Conservation (phyloP, 2,888 invertebrate genomes). For the Phymatocera aterrima region DNA sequence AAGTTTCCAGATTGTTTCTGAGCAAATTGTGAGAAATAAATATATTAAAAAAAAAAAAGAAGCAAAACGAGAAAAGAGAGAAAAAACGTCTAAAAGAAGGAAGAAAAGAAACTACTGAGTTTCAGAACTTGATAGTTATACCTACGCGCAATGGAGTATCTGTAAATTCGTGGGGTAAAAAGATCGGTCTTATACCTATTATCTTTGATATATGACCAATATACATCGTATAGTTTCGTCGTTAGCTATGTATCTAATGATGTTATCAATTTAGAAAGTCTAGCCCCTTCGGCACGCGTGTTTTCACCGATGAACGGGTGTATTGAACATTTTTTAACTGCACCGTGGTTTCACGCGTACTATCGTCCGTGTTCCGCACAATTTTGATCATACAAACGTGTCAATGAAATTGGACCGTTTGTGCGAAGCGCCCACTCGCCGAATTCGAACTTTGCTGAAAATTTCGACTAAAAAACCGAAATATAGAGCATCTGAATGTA, state of each 20-base stretch:
- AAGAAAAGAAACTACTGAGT: constrained; percentile 49
- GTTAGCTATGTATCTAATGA: background rate
- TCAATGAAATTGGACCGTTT: no score
- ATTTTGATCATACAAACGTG: no score
- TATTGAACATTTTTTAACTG: no score
- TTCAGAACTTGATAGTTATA: constrained; percentile 48
- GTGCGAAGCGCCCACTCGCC: no score
- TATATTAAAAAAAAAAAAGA: constrained; percentile 43
- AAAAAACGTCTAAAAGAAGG: constrained; percentile 19
- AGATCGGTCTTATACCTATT: background rate
- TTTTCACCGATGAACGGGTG: background rate
- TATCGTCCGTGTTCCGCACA: no score
- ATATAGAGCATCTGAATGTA: no score
- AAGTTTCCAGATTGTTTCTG: background rate
- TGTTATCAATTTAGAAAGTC: background rate
- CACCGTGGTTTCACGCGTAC: no score
- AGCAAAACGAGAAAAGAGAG: background rate
- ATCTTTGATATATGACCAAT: background rate
- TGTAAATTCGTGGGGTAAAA: background rate
- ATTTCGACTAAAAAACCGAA: no score
- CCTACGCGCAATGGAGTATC: no score
- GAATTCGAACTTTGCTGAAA: no score
- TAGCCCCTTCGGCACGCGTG: background rate
- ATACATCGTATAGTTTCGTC: background rate
- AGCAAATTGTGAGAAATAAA: constrained; percentile 44